Evolutionary conservation across 2,888 invertebrate species (phyloP).

Genomic region (Encarsia formosa): DNA sequence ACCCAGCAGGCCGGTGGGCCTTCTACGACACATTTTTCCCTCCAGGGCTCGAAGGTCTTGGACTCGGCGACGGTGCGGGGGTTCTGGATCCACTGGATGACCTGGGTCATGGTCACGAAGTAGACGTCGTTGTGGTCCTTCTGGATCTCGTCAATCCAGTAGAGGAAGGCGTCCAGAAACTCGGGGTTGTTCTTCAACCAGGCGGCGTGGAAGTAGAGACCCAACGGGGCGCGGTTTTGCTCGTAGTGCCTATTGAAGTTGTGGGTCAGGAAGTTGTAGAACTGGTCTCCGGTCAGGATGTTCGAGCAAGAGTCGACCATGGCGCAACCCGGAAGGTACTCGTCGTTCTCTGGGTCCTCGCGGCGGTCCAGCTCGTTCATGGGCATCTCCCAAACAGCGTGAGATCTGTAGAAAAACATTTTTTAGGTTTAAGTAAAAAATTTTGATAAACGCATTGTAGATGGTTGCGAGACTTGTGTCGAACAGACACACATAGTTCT

Average conservation of each 20-base stretch:
- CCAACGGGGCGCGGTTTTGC: constrained; percentile 83
- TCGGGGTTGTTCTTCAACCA: constrained; percentile 92
- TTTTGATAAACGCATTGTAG: no score
- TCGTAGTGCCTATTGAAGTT: constrained; percentile 91
- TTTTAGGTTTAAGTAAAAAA: no score
- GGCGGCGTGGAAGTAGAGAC: constrained; percentile 89
- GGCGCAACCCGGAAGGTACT: constrained; percentile 84
- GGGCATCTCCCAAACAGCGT: constrained; percentile 95
- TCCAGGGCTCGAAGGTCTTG: constrained; percentile 91
- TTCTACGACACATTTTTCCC: constrained; percentile 88
- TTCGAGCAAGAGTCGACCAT: constrained; percentile 95
- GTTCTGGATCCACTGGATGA: constrained; percentile 93
- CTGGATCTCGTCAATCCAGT: constrained; percentile 87
- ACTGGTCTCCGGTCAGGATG: constrained; percentile 86
- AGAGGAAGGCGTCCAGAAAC: constrained; percentile 85
- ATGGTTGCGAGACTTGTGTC: no score
- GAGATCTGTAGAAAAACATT: constrained; percentile 61
- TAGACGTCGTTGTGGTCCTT: constrained; percentile 85
- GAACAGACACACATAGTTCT: no score
- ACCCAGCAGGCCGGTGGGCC: constrained; percentile 81
- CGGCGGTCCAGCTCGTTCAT: constrained; percentile 90
- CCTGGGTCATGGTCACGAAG: constrained; percentile 94
- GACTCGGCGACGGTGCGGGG: constrained; percentile 79
- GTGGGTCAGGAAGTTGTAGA: constrained; percentile 90
- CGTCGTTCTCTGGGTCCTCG: constrained; percentile 85